Evolutionary conservation across 92 coral and sea anemone genomes (phyloP), one percentile per base, ranked within the genome.

Genomic region (Porites rus): DNA sequence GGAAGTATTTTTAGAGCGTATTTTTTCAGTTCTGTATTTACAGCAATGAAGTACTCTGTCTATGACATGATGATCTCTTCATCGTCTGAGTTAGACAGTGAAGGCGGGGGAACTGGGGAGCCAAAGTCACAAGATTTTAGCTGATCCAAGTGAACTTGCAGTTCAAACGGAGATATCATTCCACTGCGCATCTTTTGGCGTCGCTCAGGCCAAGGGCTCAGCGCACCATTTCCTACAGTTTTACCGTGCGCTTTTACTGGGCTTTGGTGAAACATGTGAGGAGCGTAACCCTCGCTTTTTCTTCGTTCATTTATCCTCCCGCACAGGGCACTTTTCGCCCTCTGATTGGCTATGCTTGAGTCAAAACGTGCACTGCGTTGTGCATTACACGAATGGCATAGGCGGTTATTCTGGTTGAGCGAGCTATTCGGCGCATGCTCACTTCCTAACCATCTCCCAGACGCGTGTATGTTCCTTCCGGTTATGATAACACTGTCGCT

Each of bases 61-160:
- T 54, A 14, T 81, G 67, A 28, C 51, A n/a, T 0, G 10, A 24
- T 16, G 20, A 10, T 11, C 58, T 80, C 75, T 61, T 84, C 88
- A 43, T 77, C 83, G 62, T 76, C 69, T 24, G 88, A 76, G 75
- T 85, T 76, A 17, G 82, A 76, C 83, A 50, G 69, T 20, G 88
- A 85, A 43, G 88, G 83, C 69, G 83, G 83, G 51, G 88, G 88
- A 51, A 77, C 88, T 85, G 88, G 83, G 14, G 88, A 65, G 67
- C 70, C 83, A 28, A 76, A 85, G 53, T 85, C 88, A 56, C 60
- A 69, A 25, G 83, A 85, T 21, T 53, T 76, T 69, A 85, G 5
- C 14, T 60, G 67, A 58, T 56, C 69, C 4, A 85, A 68, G 50
- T 85, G 19, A 1, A 85, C 72, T 59, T 76, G 76, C 6, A 85